A percentile compares a stretch with the other conserved stretches of the same genome.
These are phyloP conservation scores for Idaea biselata DNA, from an alignment of 2,888 invertebrate genomes.

Conservation along the genomic window DNA sequence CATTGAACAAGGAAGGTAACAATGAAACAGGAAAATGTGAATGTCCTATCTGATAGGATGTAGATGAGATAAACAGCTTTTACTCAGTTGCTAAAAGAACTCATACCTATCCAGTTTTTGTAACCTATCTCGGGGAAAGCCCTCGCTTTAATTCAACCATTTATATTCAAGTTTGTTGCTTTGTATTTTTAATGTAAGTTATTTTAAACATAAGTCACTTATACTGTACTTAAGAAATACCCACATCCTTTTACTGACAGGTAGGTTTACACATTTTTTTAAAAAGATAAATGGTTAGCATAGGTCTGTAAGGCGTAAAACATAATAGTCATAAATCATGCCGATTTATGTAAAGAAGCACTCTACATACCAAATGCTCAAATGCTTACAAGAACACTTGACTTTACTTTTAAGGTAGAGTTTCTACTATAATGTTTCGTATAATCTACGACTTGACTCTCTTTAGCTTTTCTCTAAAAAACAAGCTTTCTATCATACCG, in stretches of 20 bases:
- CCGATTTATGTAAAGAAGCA: not conserved
- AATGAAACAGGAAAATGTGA: not conserved
- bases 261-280: not conserved
- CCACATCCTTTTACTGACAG: not conserved
- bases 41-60: not conserved
- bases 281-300: not conserved
- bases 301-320: too few species aligned
- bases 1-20: not conserved
- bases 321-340: too few species aligned
- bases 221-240: not conserved
- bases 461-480: not conserved
- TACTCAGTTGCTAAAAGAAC: not conserved
- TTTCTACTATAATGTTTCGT: not conserved
- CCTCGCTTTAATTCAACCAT: not conserved
- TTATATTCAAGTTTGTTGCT: not conserved
- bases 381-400: not conserved
- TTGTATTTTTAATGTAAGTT: not conserved
- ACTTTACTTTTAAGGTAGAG: not conserved
- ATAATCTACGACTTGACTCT: not conserved
- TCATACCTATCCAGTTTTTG: not conserved
- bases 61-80: not conserved
- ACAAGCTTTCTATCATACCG: not conserved
- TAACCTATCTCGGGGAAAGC: not conserved
- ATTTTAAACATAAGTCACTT: not conserved
- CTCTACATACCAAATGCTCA: not conserved